phyloP scores from a whole-genome alignment of 2,113 vertebrate species.

The Zosterops pallidus region DNA sequence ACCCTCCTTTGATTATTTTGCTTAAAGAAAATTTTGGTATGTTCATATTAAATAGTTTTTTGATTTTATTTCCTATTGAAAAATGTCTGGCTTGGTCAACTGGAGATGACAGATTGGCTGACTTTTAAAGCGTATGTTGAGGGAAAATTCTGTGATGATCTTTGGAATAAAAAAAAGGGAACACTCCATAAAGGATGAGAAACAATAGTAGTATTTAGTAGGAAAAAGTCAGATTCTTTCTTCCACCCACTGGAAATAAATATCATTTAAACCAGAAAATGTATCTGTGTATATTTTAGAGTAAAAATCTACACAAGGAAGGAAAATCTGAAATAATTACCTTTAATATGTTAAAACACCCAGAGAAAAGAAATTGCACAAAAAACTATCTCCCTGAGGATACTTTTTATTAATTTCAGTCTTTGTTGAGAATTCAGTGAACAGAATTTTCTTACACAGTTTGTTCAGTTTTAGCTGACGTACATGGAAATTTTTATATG shows the following conservation, averaged over 20 bases:
- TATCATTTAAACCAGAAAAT: not conserved
- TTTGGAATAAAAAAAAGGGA: not conserved
- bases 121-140: not conserved
- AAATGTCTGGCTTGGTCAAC: not conserved
- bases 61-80: not conserved
- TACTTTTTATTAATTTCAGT: not conserved
- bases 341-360: not conserved
- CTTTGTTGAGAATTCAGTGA: not conserved
- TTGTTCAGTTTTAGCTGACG: not conserved
- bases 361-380: not conserved
- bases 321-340: not conserved
- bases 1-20: not conserved
- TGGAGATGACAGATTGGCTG: not conserved
- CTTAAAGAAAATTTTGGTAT: slow-evolving; percentile 17
- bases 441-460: not conserved
- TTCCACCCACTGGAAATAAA: not conserved
- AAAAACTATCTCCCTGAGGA: not conserved
- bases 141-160: not conserved
- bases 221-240: not conserved
- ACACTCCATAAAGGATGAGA: not conserved
- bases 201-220: not conserved
- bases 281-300: not conserved
- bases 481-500: not conserved
- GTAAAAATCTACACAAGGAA: not conserved
- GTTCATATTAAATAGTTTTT: not conserved